These are phyloP conservation scores for Acanthacorydalis orientalis DNA, from an alignment of 2,888 invertebrate genomes.

Conservation along the genomic window DNA sequence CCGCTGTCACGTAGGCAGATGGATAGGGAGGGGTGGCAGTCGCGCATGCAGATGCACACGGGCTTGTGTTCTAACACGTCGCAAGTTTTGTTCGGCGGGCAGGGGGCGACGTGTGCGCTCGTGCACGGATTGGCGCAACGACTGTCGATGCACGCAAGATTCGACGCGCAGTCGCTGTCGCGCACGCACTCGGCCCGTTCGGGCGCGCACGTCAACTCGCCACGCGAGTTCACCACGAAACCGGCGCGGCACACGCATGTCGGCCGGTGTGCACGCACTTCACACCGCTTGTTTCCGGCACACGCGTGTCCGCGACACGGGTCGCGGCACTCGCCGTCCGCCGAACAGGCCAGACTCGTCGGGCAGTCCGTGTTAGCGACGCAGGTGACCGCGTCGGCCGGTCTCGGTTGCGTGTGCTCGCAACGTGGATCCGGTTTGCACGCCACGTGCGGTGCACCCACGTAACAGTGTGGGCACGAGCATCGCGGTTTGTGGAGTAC, in stretches of 20 bases:
- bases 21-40: constrained; percentile 71
- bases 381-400: constrained; percentile 39
- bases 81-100: constrained; percentile 70
- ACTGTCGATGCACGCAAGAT: constrained; percentile 67
- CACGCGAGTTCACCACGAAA: constrained; percentile 72
- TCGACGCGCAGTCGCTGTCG: constrained; percentile 71
- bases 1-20: constrained; percentile 82
- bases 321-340: constrained; percentile 55
- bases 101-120: constrained; percentile 41
- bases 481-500: constrained; percentile 73
- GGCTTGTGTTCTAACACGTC: constrained; percentile 77
- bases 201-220: constrained; percentile 74
- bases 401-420: constrained; percentile 40
- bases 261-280: constrained; percentile 69
- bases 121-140: constrained; percentile 80
- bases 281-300: constrained; percentile 70
- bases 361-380: constrained; percentile 54
- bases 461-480: constrained; percentile 75
- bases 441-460: constrained; percentile 62
- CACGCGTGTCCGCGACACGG: constrained; percentile 63
- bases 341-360: constrained; percentile 55
- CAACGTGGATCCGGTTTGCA: constrained; percentile 71
- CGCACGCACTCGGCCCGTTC: constrained; percentile 63
- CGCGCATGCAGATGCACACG: constrained; percentile 71
- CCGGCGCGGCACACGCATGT: constrained; percentile 81